phyloP scores from a whole-genome alignment of 1,140 invertebrate genomes.

The Eriocheir sinensis region DNA sequence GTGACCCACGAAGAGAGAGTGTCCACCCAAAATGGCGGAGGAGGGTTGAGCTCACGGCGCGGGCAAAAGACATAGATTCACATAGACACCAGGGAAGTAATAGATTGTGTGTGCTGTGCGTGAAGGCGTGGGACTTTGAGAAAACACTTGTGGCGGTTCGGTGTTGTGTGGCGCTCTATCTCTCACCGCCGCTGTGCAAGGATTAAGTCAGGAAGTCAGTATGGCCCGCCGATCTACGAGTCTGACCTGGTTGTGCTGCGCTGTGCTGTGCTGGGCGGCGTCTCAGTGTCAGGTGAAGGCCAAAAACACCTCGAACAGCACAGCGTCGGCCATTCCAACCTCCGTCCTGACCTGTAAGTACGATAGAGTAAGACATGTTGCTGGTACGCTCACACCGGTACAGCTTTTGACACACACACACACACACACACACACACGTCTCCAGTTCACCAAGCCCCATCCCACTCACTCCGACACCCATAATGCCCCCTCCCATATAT shows the following conservation, averaged over 20 bases:
- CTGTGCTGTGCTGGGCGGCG: not conserved
- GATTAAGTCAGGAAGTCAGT: too few relatives aligned
- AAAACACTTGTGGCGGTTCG: not conserved
- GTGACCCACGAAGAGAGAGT: not conserved
- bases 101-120: not conserved
- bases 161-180: not conserved
- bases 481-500: too few relatives aligned
- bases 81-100: not conserved
- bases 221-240: not conserved
- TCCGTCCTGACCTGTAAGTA: not conserved
- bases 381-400: too few relatives aligned
- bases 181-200: too few relatives aligned
- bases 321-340: not conserved
- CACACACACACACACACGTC: too few relatives aligned
- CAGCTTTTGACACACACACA: too few relatives aligned
- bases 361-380: too few relatives aligned
- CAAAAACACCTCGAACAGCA: not conserved
- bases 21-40: not conserved
- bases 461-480: too few relatives aligned
- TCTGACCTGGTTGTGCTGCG: not conserved
- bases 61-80: not conserved
- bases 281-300: not conserved
- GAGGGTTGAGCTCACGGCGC: not conserved
- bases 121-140: not conserved
- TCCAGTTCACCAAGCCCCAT: too few relatives aligned